Evolutionary conservation across 2,797 vertebrate genomes (phyloP), one percentile per base, ranked within the genome.

Genomic region (Macropus fuliginosus): DNA sequence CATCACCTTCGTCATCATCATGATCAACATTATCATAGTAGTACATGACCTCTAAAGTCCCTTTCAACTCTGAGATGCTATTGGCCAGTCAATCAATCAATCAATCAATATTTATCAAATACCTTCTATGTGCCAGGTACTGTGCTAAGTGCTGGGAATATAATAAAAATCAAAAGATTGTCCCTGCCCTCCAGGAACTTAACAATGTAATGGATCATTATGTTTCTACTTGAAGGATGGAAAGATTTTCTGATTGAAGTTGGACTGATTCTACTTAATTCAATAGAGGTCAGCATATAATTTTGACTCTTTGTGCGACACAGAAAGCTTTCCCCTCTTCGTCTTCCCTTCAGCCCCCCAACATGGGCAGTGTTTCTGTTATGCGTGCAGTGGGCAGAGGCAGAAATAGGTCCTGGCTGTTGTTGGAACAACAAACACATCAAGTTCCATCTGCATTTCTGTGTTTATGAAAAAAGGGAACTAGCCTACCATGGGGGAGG

Each of bases 161-260:
- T 6, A 40, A 46, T 24, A 74, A 74, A 18, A 40, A 2, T n/a
- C 18, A 21, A 46, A 74, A 74, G 18, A 40, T 40, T 21, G n/a
- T 40, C 3, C n/a, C 66, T 74, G 16, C n/a, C n/a, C n/a, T 74
- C 66, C 66, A 46, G 40, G 12, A 40, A 81, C 24, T 8, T 81
- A 46, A 21, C 5, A 40, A 46, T 81, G 93, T 97, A 96, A 94
- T 21, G 57, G 97, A 97, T 94, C 91, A 89, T 94, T 59, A 6
- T 57, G 97, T 96, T 98, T 94, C 93, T 91, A 66, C 91, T 91
- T 93, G 96, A 94, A 95, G 91, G 95, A 96, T 87, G 55, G 91
- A 57, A 95, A 94, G 91, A 90, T 90, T 97, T 98, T 96, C 27
- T 55, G 13, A 90, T 56, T 11, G 93, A 95, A 92, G 93, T 34